These are phyloP conservation scores for Drymodes brunneopygia DNA, from an alignment of 2,113 vertebrate genomes.

Conservation along the genomic window DNA sequence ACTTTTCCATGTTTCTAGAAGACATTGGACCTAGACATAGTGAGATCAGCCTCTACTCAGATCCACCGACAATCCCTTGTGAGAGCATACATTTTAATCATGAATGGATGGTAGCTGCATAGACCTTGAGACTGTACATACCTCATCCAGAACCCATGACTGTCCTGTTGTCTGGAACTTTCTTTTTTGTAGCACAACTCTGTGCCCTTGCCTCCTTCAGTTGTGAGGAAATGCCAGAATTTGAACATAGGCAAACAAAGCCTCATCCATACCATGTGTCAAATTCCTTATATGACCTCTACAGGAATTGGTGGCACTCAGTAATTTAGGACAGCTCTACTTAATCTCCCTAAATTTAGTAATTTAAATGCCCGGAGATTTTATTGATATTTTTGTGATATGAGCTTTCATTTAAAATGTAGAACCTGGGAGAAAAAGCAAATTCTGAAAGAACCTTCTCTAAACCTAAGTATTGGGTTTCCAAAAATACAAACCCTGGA, in stretches of 20 bases:
- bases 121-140: neutral
- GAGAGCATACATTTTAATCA: neutral
- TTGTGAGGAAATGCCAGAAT: neutral
- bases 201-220: neutral
- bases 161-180: neutral
- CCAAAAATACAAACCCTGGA: neutral
- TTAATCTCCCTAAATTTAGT: slow-evolving; percentile 9
- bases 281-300: neutral
- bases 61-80: neutral
- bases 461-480: slow-evolving; percentile 10
- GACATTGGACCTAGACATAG: neutral
- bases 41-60: neutral
- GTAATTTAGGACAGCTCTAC: neutral
- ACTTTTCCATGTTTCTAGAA: neutral
- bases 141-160: neutral
- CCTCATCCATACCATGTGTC: accelerated
- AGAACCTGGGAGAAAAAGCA: slow-evolving; percentile 17
- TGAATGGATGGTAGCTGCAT: neutral
- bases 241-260: neutral
- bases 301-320: neutral
- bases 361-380: slow-evolving; percentile 6
- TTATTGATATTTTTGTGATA: neutral
- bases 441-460: neutral
- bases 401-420: neutral
- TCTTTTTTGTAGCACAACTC: neutral